These are phyloP conservation scores for Drosophila santomea DNA, from an alignment of 1,140 invertebrate species.

Conservation along the genomic window DNA sequence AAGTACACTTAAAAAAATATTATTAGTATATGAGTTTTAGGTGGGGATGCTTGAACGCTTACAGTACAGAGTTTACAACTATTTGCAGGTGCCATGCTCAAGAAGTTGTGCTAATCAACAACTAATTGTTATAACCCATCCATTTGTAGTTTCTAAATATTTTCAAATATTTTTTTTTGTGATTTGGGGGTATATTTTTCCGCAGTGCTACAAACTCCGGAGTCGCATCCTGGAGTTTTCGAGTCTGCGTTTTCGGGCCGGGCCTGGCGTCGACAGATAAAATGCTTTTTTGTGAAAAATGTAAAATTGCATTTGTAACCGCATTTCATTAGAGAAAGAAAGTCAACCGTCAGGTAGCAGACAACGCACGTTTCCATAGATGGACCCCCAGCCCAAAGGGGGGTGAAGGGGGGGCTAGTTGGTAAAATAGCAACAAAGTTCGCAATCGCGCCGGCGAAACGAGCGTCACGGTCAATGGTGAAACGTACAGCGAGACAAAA, in stretches of 20 bases:
- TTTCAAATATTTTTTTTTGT: neutral
- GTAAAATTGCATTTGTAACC: conserved; percentile 82
- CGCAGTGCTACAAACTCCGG: neutral
- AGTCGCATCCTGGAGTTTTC: conserved; percentile 26
- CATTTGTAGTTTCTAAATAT: no score
- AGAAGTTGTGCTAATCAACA: neutral
- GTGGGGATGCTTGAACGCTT: no score
- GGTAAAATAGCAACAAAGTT: conserved; percentile 52
- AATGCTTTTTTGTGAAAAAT: conserved; percentile 78
- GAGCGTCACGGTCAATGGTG: conserved; percentile 72
- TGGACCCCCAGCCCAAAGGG: neutral
- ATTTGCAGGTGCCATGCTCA: neutral
- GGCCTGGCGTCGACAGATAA: conserved; percentile 78
- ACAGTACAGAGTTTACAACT: no score
- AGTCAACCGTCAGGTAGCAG: conserved; percentile 75
- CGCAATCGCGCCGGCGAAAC: conserved; percentile 63
- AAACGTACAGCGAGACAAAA: conserved; percentile 40
- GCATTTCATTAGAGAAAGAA: conserved; percentile 82
- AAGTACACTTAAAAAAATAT: conserved; percentile 10
- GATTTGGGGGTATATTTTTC: neutral
- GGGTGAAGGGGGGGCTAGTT: neutral
- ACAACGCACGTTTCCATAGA: conserved; percentile 42
- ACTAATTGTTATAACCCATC: no score
- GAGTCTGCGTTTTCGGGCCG: conserved; percentile 48
- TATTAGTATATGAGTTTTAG: no score